Base-by-base conservation (phyloP, 2,113 vertebrate genomes). In the Theristicus caerulescens region DNA sequence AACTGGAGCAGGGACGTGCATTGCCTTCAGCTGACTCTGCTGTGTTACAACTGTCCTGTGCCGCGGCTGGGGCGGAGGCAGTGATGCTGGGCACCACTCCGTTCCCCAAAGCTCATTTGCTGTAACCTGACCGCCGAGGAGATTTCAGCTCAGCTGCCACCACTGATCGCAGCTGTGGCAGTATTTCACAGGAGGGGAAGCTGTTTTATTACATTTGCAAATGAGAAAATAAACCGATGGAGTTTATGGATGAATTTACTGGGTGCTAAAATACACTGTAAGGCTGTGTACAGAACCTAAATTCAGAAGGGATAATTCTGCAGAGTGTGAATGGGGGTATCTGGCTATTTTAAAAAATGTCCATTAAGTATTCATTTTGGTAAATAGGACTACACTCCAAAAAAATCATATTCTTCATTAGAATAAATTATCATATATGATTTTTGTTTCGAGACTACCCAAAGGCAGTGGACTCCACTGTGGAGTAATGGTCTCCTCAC, bases 21-120 rank as follows among this genome's bases (percentile, higher is more conserved):
- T 69, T 93, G 72, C 31, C 54, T 77, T 69, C 49, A 22, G 18
- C 81, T 54, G 42, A 9, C 9, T 59, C 18, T 34, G 3, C 52
- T n/a, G 18, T 18, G 26, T 38, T 49, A 31, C 40, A 31, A 3
- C n/a, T 0, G 0, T 8, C 40, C 22, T 16, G 32, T n/a, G 54
- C 32, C 2, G 2, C 0, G 0, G 32, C 42, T 32, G 74, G n/a
- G 49, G 18, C 14, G 18, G 16, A 46, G 32, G 17, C 0, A 3
- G n/a, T 21, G 73, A 4, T 57, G 58, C 57, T 51, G 61, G 38
- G 62, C 38, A 20, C 6, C 0, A 0, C 24, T 31, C 4, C 1
- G 0, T 18, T 72, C 44, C 38, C 13, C 72, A 16, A 8, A 47
- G 13, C 44, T 86, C 0, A 0, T 38, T 47, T 27, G 25, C 77